Conservation (phyloP, 1,140 invertebrate genomes). For the Wiebesia pumilae region DNA sequence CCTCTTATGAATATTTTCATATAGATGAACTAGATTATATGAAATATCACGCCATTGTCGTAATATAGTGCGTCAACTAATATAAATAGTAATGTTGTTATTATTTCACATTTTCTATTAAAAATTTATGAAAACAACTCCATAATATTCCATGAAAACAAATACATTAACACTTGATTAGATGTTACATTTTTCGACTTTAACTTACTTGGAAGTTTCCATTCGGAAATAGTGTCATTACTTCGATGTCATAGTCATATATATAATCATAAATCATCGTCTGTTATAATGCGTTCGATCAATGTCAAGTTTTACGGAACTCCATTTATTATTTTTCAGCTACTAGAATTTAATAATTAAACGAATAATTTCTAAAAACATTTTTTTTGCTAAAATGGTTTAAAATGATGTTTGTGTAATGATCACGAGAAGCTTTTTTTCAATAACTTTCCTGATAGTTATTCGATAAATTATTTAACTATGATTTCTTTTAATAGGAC, state of each 20-base stretch:
- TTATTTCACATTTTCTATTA: not conserved
- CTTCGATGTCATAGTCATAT: not conserved
- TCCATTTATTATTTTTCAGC: not conserved
- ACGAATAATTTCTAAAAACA: too few species aligned
- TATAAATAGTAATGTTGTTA: not conserved
- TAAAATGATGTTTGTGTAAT: too few species aligned
- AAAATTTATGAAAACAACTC: not conserved
- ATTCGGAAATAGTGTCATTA: not conserved
- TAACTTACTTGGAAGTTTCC: not conserved
- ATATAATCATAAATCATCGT: constrained; percentile 8
- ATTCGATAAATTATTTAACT: too few species aligned
- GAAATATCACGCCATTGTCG: not conserved
- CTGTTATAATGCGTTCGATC: not conserved
- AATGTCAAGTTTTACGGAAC: not conserved
- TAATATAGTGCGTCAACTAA: not conserved
- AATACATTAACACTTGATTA: not conserved
- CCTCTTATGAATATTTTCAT: too few species aligned
- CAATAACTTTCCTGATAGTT: too few species aligned
- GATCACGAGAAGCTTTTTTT: too few species aligned
- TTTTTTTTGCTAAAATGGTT: too few species aligned
- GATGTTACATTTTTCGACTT: not conserved
- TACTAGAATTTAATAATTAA: too few species aligned
- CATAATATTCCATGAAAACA: not conserved
- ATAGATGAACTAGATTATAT: too few species aligned
- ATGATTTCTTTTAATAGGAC: too few species aligned